Percentiles rank a stretch among this genome's conserved stretches.
These are phyloP conservation scores for Diglossa cyanea DNA, from an alignment of 2,797 vertebrate species.

Conservation along the genomic window DNA sequence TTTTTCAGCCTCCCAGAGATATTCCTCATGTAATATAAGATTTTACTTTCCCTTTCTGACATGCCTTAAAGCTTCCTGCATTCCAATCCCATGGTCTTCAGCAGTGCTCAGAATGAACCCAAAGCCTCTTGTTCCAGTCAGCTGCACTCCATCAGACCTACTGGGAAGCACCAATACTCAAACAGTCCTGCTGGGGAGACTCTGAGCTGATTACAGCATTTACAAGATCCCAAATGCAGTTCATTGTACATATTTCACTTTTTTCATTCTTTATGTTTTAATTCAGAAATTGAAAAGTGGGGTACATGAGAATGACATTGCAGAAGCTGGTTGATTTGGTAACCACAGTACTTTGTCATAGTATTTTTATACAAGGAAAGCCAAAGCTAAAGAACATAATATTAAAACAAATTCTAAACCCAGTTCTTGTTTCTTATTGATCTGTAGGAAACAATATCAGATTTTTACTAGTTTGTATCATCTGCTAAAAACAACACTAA, in stretches of 20 bases:
- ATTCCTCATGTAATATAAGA: not conserved
- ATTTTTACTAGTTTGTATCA: constrained; percentile 18
- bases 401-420: not conserved
- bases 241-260: not conserved
- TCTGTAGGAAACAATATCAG: not conserved
- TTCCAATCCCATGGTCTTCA: not conserved
- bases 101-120: not conserved
- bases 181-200: not conserved
- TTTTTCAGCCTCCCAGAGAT: not conserved
- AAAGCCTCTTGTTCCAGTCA: not conserved
- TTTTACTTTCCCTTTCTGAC: not conserved
- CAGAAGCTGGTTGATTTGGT: not conserved
- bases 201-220: not conserved
- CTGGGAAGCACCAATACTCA: not conserved
- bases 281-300: not conserved
- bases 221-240: not conserved
- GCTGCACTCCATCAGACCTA: not conserved
- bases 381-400: not conserved
- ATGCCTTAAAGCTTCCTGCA: not conserved
- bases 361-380: not conserved
- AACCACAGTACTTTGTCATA: not conserved
- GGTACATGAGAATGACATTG: not conserved
- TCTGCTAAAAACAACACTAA: not conserved
- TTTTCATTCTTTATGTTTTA: not conserved
- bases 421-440: not conserved